Evolutionary conservation across 2,888 invertebrate species (phyloP).

Genomic region (Sepiola atlantica): DNA sequence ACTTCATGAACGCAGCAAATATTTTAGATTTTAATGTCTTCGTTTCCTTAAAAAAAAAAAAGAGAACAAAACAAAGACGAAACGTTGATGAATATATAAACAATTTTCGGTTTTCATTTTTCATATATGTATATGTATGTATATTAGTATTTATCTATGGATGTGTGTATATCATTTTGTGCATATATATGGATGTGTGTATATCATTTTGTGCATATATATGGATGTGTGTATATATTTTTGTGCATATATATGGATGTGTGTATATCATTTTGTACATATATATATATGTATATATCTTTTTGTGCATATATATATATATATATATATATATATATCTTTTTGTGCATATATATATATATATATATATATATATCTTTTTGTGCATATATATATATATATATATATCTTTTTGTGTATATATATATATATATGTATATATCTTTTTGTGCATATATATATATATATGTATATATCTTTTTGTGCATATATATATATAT

Average conservation of each 20-base stretch:
- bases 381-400: background rate
- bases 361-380: background rate
- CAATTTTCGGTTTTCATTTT: background rate
- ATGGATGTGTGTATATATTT: background rate
- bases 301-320: background rate
- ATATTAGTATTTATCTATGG: background rate
- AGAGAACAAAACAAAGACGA: no score
- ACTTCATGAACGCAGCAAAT: no score
- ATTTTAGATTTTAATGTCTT: no score
- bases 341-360: background rate
- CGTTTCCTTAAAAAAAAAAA: no score
- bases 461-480: background rate
- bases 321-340: background rate
- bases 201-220: background rate
- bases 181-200: background rate
- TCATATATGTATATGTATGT: background rate
- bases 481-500: background rate
- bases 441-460: background rate
- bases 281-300: background rate
- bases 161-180: background rate
- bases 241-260: background rate
- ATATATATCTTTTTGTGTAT: no score
- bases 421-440: no score
- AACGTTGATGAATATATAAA: background rate
- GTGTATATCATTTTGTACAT: background rate